phyloP scores from a whole-genome alignment of 2,888 invertebrate species.

The Anorthoa munda region DNA sequence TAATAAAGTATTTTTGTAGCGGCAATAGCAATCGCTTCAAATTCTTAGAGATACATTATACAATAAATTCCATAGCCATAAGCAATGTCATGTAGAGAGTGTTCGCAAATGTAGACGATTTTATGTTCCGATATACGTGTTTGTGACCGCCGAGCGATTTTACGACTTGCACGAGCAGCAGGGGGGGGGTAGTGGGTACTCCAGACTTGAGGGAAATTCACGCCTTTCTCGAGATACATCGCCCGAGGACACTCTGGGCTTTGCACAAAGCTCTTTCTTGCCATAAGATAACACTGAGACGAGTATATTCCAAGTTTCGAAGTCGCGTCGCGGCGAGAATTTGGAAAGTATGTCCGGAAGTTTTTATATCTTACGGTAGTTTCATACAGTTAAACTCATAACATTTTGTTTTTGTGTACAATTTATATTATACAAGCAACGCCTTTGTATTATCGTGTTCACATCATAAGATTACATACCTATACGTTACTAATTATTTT shows the following conservation, averaged over 20 bases:
- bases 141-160: slow-evolving; percentile 51
- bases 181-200: slow-evolving; percentile 52
- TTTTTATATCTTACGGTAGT: slow-evolving; percentile 23
- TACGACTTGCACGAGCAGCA: slow-evolving; percentile 42
- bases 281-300: slow-evolving; percentile 40
- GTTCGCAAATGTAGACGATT: slow-evolving; percentile 49
- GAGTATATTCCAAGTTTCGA: slow-evolving; percentile 5
- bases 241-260: slow-evolving; percentile 41
- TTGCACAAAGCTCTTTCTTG: slow-evolving; percentile 62
- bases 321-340: slow-evolving; percentile 10
- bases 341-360: slow-evolving; percentile 28
- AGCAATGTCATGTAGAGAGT: slow-evolving; percentile 13
- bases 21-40: slow-evolving; percentile 3
- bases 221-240: slow-evolving; percentile 38
- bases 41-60: neutral
- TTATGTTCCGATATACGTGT: slow-evolving; percentile 48
- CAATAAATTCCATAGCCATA: slow-evolving; percentile 12
- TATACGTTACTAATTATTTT: neutral
- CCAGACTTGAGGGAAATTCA: slow-evolving; percentile 55
- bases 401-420: slow-evolving; percentile 22
- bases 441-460: slow-evolving; percentile 25
- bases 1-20: no score
- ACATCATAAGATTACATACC: slow-evolving; percentile 13
- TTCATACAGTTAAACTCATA: slow-evolving; percentile 10
- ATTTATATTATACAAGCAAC: slow-evolving; percentile 30